Evolutionary conservation across 1,140 invertebrate species (phyloP).

Genomic region (Hycleus cichorii): DNA sequence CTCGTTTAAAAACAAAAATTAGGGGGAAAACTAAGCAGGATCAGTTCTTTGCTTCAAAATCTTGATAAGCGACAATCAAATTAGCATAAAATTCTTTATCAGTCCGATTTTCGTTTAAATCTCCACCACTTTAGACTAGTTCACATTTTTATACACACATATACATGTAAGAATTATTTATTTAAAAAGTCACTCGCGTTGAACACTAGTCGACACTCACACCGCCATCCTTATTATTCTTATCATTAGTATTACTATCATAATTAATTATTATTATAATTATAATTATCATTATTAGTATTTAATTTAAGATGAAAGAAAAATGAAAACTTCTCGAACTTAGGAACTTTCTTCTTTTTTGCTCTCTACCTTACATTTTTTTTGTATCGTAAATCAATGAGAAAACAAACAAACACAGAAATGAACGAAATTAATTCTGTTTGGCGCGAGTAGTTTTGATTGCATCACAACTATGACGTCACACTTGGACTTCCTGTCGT

Average conservation of each 20-base stretch:
- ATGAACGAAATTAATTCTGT: slow-evolving; percentile 16
- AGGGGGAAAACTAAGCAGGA: too few relatives aligned
- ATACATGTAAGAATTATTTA: slow-evolving; percentile 18
- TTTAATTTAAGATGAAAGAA: too few relatives aligned
- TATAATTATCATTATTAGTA: too few relatives aligned
- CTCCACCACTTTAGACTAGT: slow-evolving; percentile 21
- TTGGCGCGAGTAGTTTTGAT: slow-evolving; percentile 27
- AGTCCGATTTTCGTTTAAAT: slow-evolving; percentile 3
- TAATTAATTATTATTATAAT: too few relatives aligned
- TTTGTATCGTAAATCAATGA: not conserved
- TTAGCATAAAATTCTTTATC: not conserved
- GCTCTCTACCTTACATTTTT: slow-evolving; percentile 1
- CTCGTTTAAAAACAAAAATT: not conserved
- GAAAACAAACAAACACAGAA: not conserved
- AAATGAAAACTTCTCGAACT: slow-evolving; percentile 18
- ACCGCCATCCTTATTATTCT: too few relatives aligned
- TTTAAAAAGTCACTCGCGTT: slow-evolving; percentile 12
- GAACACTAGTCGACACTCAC: not conserved
- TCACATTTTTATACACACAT: slow-evolving; percentile 19
- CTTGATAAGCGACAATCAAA: too few relatives aligned
- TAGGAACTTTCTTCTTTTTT: slow-evolving; percentile 37
- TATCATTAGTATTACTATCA: too few relatives aligned
- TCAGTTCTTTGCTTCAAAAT: too few relatives aligned
- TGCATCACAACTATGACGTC: slow-evolving; percentile 50
- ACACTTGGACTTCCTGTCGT: slow-evolving; percentile 49